Evolutionary conservation across 2,113 vertebrate species (phyloP), one percentile per base, ranked within the genome.

Genomic region (Pterocles gutturalis): DNA sequence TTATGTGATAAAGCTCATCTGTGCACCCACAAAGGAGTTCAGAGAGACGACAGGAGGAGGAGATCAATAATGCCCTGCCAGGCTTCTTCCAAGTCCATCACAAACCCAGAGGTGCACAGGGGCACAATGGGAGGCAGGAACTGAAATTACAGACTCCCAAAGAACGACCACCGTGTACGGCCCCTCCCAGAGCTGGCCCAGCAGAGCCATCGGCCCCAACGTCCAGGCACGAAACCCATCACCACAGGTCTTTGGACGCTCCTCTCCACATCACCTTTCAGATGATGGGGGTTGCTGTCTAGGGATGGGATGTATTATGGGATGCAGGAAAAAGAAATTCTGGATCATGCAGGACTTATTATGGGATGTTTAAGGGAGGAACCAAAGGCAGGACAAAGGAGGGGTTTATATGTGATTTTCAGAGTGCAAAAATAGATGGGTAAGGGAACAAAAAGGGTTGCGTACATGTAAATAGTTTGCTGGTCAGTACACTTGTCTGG

Each of bases 231-330:
- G 36, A 92, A 75, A 70, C 5, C 3, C 20, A 13, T 53, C 20
- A 45, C 6, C 36, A 58, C 13, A 38, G 9, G 7, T 48, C 34
- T 45, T 5, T 36, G 17, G 48, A 17, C 79, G 11, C 15, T 87
- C 12, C 24, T 60, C 22, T 70, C 7, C 49, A 58, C 22, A n/a
- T 43, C 22, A 48, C 17, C 9, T 77, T 88, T 71, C 2, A 3
- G 26, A 21, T n/a, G 79, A n/a, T 16, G 14, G 2, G 5, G 2
- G 0, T 41, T 57, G 2, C n/a, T 91, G 7, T 4, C 14, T 64
- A n/a, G 1, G 7, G 2, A 3, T 57, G 51, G 3, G 17, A 26
- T 7, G 15, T n/a, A 25, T 38, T 58, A 8, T 5, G 21, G 20
- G 4, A 61, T 57, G 13, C 9, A 48, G 29, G 7, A 65, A 65